Evolutionary conservation across 2,113 vertebrate species (phyloP).

Genomic region (Neoarius graeffei): DNA sequence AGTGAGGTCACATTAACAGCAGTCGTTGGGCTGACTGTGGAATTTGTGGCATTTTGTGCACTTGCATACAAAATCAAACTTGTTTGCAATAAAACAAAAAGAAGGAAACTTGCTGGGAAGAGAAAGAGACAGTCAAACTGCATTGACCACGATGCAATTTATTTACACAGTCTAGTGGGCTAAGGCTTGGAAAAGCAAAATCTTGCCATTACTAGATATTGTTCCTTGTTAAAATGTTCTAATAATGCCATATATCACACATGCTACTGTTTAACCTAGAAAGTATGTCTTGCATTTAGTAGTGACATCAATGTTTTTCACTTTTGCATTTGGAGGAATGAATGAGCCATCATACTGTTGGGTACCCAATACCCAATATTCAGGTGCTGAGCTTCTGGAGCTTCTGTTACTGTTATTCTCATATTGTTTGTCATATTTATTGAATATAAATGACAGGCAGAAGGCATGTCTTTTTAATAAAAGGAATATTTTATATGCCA

Average conservation of each 20-base stretch:
- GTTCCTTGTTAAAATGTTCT: not conserved
- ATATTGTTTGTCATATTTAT: not conserved
- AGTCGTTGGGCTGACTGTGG: not conserved
- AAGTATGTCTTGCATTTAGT: not conserved
- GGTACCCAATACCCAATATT: no score
- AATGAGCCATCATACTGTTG: no score
- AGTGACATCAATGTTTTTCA: no score
- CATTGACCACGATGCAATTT: not conserved
- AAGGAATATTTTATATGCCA: not conserved
- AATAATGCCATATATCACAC: not conserved
- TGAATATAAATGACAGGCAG: not conserved
- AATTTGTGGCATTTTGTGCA: not conserved
- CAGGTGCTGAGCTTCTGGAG: no score
- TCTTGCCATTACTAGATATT: not conserved
- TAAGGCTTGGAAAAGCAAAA: not conserved
- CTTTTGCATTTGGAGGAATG: no score
- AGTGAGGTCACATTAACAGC: not conserved
- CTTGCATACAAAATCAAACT: slow-evolving; percentile 53
- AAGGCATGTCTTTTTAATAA: not conserved
- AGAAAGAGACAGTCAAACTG: not conserved
- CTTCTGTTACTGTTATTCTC: not conserved
- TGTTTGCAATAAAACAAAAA: slow-evolving; percentile 60
- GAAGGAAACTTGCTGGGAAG: slow-evolving; percentile 50
- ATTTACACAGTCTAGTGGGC: not conserved
- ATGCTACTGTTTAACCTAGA: not conserved